phyloP scores from a whole-genome alignment of 2,797 vertebrate species.

The Tolypeutes matacus region DNA sequence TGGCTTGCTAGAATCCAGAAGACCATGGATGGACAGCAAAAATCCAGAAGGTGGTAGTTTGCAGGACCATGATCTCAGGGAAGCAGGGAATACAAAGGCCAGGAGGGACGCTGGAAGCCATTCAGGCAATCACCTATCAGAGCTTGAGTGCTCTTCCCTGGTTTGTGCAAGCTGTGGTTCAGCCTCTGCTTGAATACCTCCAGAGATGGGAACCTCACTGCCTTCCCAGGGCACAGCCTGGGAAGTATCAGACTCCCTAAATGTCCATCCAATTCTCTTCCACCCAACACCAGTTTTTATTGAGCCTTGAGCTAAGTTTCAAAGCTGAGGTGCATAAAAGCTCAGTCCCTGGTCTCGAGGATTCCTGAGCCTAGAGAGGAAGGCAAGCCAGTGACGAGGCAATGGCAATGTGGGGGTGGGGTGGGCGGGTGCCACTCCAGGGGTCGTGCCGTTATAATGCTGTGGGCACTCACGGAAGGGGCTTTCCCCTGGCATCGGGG shows the following conservation, averaged over 20 bases:
- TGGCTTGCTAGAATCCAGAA: background rate
- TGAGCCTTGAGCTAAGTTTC: background rate
- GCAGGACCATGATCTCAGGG: accelerated
- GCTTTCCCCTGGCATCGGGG: background rate
- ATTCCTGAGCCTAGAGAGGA: background rate
- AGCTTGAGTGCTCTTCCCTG: background rate
- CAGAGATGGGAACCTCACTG: background rate
- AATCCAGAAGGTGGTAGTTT: accelerated
- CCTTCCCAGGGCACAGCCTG: too few species aligned
- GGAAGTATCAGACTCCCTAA: background rate
- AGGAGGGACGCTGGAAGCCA: background rate
- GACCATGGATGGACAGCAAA: background rate
- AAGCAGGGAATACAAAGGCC: background rate
- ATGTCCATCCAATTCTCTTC: background rate
- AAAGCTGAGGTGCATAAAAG: background rate
- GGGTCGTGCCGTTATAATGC: accelerated
- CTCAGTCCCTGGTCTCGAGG: background rate
- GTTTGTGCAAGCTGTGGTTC: background rate
- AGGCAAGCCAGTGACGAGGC: background rate
- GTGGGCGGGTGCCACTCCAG: accelerated
- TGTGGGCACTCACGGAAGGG: accelerated
- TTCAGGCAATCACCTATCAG: accelerated
- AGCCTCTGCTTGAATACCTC: background rate
- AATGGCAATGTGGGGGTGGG: accelerated
- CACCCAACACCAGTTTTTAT: accelerated